These are phyloP conservation scores for Melanotaenia parkinsoni DNA, from an alignment of 2,797 vertebrate genomes.

Conservation along the genomic window DNA sequence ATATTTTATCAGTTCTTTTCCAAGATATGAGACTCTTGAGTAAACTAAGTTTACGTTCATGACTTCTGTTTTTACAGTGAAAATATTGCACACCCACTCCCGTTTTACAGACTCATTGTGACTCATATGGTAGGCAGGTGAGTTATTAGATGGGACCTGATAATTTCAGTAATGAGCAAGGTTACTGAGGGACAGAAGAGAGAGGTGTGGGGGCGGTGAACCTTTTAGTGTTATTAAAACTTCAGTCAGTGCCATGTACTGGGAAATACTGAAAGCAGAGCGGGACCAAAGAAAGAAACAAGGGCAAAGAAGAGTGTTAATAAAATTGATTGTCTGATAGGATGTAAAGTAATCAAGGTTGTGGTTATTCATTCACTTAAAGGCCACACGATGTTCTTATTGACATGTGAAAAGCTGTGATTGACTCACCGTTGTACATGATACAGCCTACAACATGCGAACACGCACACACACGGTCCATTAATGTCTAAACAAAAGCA, in stretches of 20 bases:
- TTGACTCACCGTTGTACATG: conserved; percentile 37
- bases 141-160: conserved; percentile 56
- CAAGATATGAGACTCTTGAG: conserved; percentile 30
- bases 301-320: conserved; percentile 51
- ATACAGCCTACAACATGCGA: conserved; percentile 28
- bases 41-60: conserved; percentile 13
- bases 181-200: conserved; percentile 46
- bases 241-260: conserved; percentile 46
- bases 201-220: conserved; percentile 50
- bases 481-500: conserved; percentile 62
- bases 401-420: conserved; percentile 44
- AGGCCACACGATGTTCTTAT: conserved; percentile 44
- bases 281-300: conserved; percentile 27
- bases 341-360: conserved; percentile 64
- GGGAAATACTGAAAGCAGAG: conserved; percentile 34
- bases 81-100: conserved; percentile 10
- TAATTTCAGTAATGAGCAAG: conserved; percentile 66
- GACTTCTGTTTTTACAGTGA: conserved; percentile 1
- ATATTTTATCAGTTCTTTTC: conserved; percentile 52
- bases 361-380: conserved; percentile 68
- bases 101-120: conserved; percentile 33
- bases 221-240: conserved; percentile 82
- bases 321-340: conserved; percentile 67
- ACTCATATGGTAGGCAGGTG: conserved; percentile 33
- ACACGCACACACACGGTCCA: conserved; percentile 30